These are phyloP conservation scores for Pogonocherus hispidulus DNA, from an alignment of 2,888 invertebrate genomes.

Conservation along the genomic window DNA sequence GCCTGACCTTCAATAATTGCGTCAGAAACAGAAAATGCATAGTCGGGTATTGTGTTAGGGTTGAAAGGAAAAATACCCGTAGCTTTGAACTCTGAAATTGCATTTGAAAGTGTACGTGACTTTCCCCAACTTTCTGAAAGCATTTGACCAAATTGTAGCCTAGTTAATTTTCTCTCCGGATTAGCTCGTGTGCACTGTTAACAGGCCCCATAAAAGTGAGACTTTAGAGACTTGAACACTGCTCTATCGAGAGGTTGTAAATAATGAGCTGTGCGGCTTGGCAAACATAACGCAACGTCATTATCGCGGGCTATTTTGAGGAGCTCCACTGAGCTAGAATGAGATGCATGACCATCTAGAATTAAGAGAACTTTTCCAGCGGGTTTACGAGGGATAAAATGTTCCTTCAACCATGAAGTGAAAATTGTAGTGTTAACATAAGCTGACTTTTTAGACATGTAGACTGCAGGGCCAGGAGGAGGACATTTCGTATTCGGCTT, in stretches of 20 bases:
- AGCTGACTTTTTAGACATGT: too few species aligned
- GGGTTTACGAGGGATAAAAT: too few species aligned
- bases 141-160: not conserved
- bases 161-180: slow-evolving; percentile 4
- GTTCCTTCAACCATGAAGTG: too few species aligned
- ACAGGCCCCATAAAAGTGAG: too few species aligned
- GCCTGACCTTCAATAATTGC: not conserved
- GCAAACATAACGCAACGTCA: not conserved
- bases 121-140: not conserved
- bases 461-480: too few species aligned
- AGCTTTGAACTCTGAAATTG: slow-evolving; percentile 12
- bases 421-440: too few species aligned
- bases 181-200: not conserved
- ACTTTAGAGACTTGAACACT: too few species aligned
- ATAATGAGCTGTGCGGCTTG: too few species aligned
- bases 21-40: not conserved
- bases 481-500: too few species aligned
- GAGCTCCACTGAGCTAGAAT: slow-evolving; percentile 18
- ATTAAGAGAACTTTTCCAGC: not conserved
- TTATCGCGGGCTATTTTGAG: slow-evolving; percentile 6
- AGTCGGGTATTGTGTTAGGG: not conserved
- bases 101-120: not conserved
- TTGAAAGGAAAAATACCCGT: slow-evolving; percentile 1
- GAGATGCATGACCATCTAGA: slow-evolving; percentile 8
- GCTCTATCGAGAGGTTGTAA: too few species aligned